Evolutionary conservation across 2,888 invertebrate genomes (phyloP).

Genomic region (Apoderus coryli): DNA sequence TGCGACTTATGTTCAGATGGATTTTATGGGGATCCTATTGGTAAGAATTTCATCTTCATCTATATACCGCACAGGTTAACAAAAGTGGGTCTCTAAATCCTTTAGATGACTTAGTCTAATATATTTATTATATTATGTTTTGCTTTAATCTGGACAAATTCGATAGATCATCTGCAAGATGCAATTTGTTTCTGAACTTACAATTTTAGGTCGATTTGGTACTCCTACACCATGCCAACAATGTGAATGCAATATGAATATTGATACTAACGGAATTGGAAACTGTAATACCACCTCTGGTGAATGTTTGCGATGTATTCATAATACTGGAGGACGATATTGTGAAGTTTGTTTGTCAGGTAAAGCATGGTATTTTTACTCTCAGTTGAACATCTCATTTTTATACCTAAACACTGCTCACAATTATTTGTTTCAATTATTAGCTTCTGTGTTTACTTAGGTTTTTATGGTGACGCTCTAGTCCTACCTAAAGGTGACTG

Average conservation of each 20-base stretch:
- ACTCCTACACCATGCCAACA: conserved; percentile 59
- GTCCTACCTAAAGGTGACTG: conserved; percentile 84
- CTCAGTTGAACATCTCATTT: background rate
- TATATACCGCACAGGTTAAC: too few species aligned
- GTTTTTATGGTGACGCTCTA: conserved; percentile 89
- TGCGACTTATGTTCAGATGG: conserved; percentile 96
- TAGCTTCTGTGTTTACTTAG: conserved; percentile 29
- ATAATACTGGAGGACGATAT: conserved; percentile 81
- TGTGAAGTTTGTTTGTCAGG: conserved; percentile 90
- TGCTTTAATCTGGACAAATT: too few species aligned
- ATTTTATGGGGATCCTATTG: conserved; percentile 35
- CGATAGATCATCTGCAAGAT: too few species aligned
- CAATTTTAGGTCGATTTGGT: conserved; percentile 49
- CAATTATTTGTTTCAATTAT: too few species aligned
- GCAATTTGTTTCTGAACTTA: too few species aligned
- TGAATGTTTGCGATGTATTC: conserved; percentile 91
- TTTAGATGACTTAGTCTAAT: too few species aligned
- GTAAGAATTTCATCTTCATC: too few species aligned
- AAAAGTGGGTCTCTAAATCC: too few species aligned
- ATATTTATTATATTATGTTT: too few species aligned
- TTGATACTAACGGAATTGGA: conserved; percentile 88
- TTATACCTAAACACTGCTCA: conserved; percentile 1
- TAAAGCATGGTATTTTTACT: conserved; percentile 21
- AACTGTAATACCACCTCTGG: conserved; percentile 96
- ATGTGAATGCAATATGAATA: conserved; percentile 89